These are phyloP conservation scores for Dascyllus trimaculatus DNA, from an alignment of 2,113 vertebrate genomes.

Conservation along the genomic window DNA sequence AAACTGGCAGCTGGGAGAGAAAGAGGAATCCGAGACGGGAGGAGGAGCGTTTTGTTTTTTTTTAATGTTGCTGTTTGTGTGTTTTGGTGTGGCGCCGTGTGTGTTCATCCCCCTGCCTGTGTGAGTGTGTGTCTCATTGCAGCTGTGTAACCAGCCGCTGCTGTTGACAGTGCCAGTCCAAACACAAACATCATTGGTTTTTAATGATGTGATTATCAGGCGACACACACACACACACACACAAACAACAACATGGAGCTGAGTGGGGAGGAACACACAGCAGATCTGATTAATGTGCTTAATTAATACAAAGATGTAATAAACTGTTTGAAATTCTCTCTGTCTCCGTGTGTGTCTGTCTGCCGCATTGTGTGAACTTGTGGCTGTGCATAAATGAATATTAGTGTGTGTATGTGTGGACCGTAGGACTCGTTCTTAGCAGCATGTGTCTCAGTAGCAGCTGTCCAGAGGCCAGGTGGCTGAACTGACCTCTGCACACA, in stretches of 20 bases:
- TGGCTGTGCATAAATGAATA: slow-evolving; percentile 46
- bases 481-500: slow-evolving; percentile 48
- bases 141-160: slow-evolving; percentile 75
- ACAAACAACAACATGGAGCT: slow-evolving; percentile 17
- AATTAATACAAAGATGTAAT: slow-evolving; percentile 59
- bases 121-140: slow-evolving; percentile 37
- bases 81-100: slow-evolving; percentile 57
- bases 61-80: slow-evolving; percentile 63
- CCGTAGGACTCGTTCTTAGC: slow-evolving; percentile 52
- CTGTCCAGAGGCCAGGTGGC: slow-evolving; percentile 77
- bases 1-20: slow-evolving; percentile 47
- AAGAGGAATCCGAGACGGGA: slow-evolving; percentile 49
- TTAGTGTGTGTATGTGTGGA: slow-evolving; percentile 38
- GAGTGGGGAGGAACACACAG: slow-evolving; percentile 20
- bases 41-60: slow-evolving; percentile 47
- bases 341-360: slow-evolving; percentile 19
- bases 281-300: slow-evolving; percentile 45
- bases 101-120: slow-evolving; percentile 44
- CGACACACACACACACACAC: slow-evolving; percentile 27
- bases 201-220: slow-evolving; percentile 75
- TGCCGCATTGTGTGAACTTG: slow-evolving; percentile 20
- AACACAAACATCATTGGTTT: slow-evolving; percentile 79
- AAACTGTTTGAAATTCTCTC: slow-evolving; percentile 36
- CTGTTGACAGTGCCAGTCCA: slow-evolving; percentile 68
- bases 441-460: slow-evolving; percentile 75